These are phyloP conservation scores for Poeciliopsis presidionis DNA, from an alignment of 2,797 vertebrate genomes.

Conservation along the genomic window DNA sequence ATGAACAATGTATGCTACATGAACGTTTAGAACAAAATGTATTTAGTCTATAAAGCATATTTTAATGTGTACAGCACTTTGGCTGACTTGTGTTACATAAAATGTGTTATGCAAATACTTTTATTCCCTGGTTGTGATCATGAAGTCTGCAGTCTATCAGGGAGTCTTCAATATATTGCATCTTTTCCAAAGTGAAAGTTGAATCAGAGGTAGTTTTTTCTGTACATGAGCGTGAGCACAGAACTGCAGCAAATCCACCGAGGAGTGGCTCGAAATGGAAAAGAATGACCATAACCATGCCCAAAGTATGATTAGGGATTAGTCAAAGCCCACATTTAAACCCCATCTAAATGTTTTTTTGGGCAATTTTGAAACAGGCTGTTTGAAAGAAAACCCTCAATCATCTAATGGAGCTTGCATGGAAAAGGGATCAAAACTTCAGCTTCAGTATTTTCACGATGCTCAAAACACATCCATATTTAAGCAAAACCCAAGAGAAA, in stretches of 20 bases:
- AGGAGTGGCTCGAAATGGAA: neutral
- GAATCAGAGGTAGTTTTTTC: neutral
- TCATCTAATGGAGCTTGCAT: conserved; percentile 5
- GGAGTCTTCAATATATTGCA: neutral
- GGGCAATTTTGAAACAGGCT: neutral
- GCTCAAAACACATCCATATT: neutral
- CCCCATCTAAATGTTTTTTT: conserved; percentile 7
- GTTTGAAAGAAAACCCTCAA: neutral
- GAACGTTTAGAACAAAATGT: neutral
- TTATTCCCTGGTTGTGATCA: neutral
- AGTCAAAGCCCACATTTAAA: conserved; percentile 3
- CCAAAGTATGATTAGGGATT: conserved; percentile 6
- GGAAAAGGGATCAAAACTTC: conserved; percentile 3
- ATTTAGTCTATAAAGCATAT: neutral
- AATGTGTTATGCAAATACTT: neutral
- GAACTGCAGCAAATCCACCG: neutral
- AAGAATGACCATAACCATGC: neutral
- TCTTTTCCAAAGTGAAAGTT: conserved; percentile 5
- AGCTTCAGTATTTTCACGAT: neutral
- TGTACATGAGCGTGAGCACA: neutral
- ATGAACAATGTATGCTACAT: no score
- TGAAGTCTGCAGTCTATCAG: neutral
- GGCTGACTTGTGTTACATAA: neutral
- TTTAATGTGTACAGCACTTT: neutral
- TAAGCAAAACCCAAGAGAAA: neutral